A percentile compares a stretch with the other conserved stretches of the same genome.
phyloP scores from a whole-genome alignment of 2,113 vertebrate genomes.

The Carassius auratus region DNA sequence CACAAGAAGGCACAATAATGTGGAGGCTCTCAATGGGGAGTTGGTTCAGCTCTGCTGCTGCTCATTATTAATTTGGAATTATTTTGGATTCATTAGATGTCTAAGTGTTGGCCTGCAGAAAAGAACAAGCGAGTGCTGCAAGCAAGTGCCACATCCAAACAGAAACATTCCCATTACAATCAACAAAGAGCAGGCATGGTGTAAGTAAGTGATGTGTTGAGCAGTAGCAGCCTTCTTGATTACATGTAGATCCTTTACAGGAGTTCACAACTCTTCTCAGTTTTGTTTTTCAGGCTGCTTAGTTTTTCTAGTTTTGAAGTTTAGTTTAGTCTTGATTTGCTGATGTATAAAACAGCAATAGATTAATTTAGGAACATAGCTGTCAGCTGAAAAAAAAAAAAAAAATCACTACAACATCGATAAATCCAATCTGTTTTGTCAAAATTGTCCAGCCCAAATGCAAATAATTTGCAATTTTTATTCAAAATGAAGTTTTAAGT shows the following conservation, averaged over 20 bases:
- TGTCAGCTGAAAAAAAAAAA: background rate
- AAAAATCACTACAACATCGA: too few species aligned
- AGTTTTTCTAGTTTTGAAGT: background rate
- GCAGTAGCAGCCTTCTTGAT: background rate
- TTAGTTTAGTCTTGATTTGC: background rate
- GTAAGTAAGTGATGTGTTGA: background rate
- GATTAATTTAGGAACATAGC: background rate
- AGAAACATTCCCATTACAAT: background rate
- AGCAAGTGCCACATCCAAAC: background rate
- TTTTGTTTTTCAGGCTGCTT: background rate
- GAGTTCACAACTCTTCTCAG: background rate
- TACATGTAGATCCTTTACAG: background rate
- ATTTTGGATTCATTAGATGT: background rate
- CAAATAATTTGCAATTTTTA: too few species aligned
- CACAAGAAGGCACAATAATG: too few species aligned
- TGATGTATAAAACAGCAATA: background rate
- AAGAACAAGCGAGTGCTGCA: background rate
- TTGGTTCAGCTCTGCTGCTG: too few species aligned
- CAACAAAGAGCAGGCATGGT: constrained; percentile 4
- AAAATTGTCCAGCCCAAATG: background rate
- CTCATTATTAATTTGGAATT: background rate
- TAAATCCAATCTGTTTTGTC: background rate
- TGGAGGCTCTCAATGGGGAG: too few species aligned
- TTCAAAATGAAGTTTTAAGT: too few species aligned
- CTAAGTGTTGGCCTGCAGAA: background rate